phyloP scores from a whole-genome alignment of 2,888 invertebrate genomes.

The Polydesmus complanatus region DNA sequence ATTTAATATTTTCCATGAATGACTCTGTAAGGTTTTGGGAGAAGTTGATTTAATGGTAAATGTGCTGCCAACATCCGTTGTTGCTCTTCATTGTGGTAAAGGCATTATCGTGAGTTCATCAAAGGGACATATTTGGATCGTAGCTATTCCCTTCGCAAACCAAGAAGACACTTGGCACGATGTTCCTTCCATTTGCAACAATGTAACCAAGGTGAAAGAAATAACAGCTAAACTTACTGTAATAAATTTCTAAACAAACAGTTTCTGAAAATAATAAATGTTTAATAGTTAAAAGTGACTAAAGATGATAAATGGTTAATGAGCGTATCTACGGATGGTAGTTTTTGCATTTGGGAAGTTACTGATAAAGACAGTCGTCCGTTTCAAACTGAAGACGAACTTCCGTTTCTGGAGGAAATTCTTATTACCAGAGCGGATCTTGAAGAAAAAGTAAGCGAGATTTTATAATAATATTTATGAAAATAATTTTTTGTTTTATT shows the following conservation, averaged over 20 bases:
- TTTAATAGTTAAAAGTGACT: conserved; percentile 46
- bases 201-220: conserved; percentile 36
- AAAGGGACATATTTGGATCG: conserved; percentile 57
- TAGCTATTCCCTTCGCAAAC: conserved; percentile 60
- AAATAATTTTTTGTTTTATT: background rate
- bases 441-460: conserved; percentile 57
- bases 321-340: conserved; percentile 49
- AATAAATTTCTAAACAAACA: background rate
- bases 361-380: conserved; percentile 44
- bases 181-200: conserved; percentile 40
- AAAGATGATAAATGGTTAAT: conserved; percentile 59
- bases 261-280: background rate
- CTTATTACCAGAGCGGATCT: conserved; percentile 59
- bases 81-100: conserved; percentile 60
- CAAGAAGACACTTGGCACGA: conserved; percentile 40
- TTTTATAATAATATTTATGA: conserved; percentile 4
- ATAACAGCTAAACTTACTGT: background rate
- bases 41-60: background rate
- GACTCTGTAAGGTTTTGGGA: conserved; percentile 2
- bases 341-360: conserved; percentile 71
- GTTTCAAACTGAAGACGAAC: conserved; percentile 54
- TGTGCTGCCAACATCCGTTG: conserved; percentile 41
- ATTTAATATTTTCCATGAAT: background rate
- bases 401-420: conserved; percentile 63
- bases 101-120: conserved; percentile 70